Base-by-base conservation (phyloP, 2,113 vertebrate genomes). In the Shinisaurus crocodilurus region DNA sequence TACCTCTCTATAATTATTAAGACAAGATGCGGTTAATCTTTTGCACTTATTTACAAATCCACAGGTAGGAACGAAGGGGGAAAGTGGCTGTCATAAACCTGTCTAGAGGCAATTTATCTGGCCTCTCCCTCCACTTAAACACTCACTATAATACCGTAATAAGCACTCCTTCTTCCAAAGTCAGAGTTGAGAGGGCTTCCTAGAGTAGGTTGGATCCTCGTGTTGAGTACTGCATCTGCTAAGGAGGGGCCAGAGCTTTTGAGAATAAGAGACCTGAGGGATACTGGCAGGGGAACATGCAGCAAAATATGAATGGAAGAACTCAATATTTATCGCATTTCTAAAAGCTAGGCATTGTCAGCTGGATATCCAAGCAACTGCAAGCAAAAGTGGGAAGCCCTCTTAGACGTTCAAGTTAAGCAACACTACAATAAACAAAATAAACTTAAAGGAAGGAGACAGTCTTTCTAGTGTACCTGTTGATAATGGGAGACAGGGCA, bases 1-100 rank as follows among this genome's bases (percentile, higher is more conserved):
- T 90, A 40, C 27, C 29, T 32, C n/a, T 57, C 48, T 34, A 43
- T 54, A 84, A 91, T 65, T 79, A 45, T 85, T 75, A 89, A 50
- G 70, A 45, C 40, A 65, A 29, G 13, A 76, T 15, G 34, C 54
- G 70, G 70, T 80, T 82, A 81, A 75, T 37, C 87, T 91, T 86
- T 92, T 40, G 5, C 25, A 76, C 32, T 82, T 89, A 79, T 50
- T 54, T 85, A 88, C 60, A 37, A 50, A 16, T 72, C n/a, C 27
- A 77, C 45, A 75, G 2, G 1, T 81, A 23, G 57, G 60, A n/a
- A 57, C n/a, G 6, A 74, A 70, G 54, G 40, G 45, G 48, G 81
- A 86, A 70, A 86, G 13, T 10, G 79, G 79, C 29, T 20, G 54
- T 88, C 60, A 54, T 82, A 88, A 74, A 60, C 34, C 65, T 79